A percentile compares a stretch with the other conserved stretches of the same genome.
Conservation (phyloP, 2,113 vertebrate species). For the Labeo catla region DNA sequence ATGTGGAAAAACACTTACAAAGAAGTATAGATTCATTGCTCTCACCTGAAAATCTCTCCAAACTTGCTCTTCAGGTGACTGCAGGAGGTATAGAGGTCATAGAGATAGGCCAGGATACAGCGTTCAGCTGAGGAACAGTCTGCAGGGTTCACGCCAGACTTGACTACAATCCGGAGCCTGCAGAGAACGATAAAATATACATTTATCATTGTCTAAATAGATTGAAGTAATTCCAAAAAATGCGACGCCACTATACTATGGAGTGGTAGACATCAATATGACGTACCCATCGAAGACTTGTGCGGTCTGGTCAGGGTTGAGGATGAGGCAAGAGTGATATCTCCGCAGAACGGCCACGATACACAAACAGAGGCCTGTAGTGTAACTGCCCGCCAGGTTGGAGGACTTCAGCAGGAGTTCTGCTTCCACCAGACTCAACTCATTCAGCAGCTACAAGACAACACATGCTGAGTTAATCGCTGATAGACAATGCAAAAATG, state of each 20-base stretch:
- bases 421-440: conserved; percentile 96
- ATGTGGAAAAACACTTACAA: neutral
- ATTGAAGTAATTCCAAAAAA: neutral
- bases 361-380: conserved; percentile 95
- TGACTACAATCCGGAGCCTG: conserved; percentile 95
- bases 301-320: conserved; percentile 98
- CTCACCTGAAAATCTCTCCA: conserved; percentile 95
- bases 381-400: conserved; percentile 97
- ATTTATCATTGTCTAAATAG: neutral
- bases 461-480: neutral
- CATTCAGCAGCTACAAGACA: conserved; percentile 87
- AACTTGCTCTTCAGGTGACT: conserved; percentile 99
- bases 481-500: neutral
- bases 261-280: no score
- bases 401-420: conserved; percentile 98
- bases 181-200: conserved; percentile 40
- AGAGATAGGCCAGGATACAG: conserved; percentile 97
- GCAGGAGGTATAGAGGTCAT: conserved; percentile 97
- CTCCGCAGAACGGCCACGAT: conserved; percentile 95
- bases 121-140: conserved; percentile 97
- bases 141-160: conserved; percentile 95
- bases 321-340: conserved; percentile 98
- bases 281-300: conserved; percentile 96
- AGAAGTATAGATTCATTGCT: neutral
- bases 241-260: neutral